Evolutionary conservation across 1,140 invertebrate species (phyloP), one percentile per base, ranked within the genome.

Genomic region (Drosophila gunungcola): DNA sequence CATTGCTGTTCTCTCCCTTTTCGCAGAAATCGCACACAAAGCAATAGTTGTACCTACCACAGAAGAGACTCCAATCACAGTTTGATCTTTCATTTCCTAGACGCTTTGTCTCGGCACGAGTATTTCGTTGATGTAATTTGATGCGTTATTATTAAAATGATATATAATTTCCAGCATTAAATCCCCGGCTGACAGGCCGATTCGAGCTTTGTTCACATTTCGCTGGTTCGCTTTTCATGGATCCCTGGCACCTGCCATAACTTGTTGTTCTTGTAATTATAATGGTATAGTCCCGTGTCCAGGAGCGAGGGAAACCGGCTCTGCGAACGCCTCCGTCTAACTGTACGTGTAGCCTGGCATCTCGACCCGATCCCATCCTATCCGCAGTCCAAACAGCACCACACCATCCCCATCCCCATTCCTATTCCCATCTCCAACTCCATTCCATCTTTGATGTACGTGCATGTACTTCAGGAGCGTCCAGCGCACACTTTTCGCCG

Each of bases 71-170:
- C 29, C 43, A 49, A 42, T 42, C 64, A 39, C 21, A 27, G 64
- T 48, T 69, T 70, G 67, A 69, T 78, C 64, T 78, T 78, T 55
- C 73, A 70, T 70, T 77, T 69, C 32, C 49, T 41, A 53, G 69
- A 49, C 43, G 25, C 10, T 68, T 29, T 53, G 55, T 61, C 53
- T 55, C 43, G 46, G 38, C 65, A 27, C 56, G 32, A 29, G 36
- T 36, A 65, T 41, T 62, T 61, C 54, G 75, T 72, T 65, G 55
- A 60, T 63, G 79, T 89, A 88, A 88, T 89, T 89, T 79, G 80
- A 83, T 77, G 79, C 67, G 84, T 80, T 88, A 83, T 88, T 88
- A 88, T 88, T 83, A 52, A 89, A 88, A 88, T 88, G 72, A 89
- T 89, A 89, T 88, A 80, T 88, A 83, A 88, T 88, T 88, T 88